These are phyloP conservation scores for Chlorodrepanis virens DNA, from an alignment of 2,113 vertebrate species.

Conservation along the genomic window DNA sequence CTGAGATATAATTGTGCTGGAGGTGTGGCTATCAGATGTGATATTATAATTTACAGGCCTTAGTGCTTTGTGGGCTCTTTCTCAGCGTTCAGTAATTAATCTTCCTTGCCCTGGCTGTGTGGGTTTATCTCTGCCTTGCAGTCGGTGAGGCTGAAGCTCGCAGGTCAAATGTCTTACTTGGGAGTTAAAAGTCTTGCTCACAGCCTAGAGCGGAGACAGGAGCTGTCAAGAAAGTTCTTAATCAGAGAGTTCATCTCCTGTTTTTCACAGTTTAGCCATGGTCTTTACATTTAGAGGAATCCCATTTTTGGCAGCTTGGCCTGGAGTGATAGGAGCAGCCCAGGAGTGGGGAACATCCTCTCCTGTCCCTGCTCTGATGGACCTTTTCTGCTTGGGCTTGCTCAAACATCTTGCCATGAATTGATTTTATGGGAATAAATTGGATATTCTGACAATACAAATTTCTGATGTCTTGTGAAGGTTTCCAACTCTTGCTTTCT, in stretches of 20 bases:
- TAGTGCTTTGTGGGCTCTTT: neutral
- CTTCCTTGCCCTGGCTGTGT: neutral
- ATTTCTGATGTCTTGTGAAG: neutral
- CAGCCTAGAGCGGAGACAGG: neutral
- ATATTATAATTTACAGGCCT: neutral
- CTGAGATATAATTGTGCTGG: conserved; percentile 1
- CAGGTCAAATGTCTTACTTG: neutral
- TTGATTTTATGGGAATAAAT: neutral
- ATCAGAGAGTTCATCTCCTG: neutral
- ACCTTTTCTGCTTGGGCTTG: neutral
- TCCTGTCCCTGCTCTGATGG: neutral
- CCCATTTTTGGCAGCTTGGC: neutral
- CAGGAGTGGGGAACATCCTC: neutral
- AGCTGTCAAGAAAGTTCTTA: neutral
- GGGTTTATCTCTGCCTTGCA: conserved; percentile 17
- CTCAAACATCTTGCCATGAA: neutral
- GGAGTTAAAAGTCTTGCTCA: neutral
- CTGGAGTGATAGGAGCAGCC: neutral
- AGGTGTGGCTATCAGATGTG: neutral
- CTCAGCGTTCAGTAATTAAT: neutral
- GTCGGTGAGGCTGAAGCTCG: rapidly evolving
- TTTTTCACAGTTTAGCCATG: neutral
- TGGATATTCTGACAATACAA: neutral
- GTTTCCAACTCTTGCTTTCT: neutral
- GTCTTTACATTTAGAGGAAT: neutral